These are phyloP conservation scores for Ctena decussata DNA, from an alignment of 2,888 invertebrate genomes.

Conservation along the genomic window DNA sequence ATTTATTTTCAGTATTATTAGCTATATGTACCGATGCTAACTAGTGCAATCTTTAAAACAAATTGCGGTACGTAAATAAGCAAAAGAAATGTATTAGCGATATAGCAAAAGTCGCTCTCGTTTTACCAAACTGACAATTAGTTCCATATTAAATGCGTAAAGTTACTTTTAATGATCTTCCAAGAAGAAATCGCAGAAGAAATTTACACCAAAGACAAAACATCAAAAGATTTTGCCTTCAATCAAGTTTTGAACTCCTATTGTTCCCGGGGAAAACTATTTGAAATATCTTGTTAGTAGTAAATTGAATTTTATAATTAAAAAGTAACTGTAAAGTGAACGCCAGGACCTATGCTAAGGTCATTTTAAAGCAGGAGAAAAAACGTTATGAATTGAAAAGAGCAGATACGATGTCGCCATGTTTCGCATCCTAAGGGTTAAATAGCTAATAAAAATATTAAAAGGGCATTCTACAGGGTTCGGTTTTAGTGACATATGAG, in stretches of 20 bases:
- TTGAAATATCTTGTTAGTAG: not conserved
- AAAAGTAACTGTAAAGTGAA: conserved; percentile 12
- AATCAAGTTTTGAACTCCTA: not conserved
- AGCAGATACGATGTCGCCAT: not conserved
- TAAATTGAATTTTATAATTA: not conserved
- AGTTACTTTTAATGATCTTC: not conserved
- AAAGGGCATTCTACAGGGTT: not conserved
- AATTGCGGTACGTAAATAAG: too few species aligned
- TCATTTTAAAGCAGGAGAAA: not conserved
- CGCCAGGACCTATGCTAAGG: not conserved
- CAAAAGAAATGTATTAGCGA: not conserved
- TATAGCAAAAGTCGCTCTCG: not conserved
- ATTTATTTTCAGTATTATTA: too few species aligned
- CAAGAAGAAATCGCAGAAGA: not conserved
- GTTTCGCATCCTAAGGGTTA: conserved; percentile 1
- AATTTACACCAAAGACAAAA: not conserved
- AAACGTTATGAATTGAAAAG: not conserved
- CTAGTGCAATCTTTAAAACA: too few species aligned
- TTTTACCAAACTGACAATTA: not conserved
- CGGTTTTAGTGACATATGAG: conserved; percentile 6
- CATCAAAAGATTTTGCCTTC: not conserved
- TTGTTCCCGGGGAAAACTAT: not conserved
- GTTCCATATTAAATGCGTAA: not conserved
- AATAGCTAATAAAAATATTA: conserved; percentile 15
- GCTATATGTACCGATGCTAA: too few species aligned